Evolutionary conservation across 2,113 vertebrate species (phyloP), one percentile per base, ranked within the genome.

Genomic region (Choloepus hoffmanni): DNA sequence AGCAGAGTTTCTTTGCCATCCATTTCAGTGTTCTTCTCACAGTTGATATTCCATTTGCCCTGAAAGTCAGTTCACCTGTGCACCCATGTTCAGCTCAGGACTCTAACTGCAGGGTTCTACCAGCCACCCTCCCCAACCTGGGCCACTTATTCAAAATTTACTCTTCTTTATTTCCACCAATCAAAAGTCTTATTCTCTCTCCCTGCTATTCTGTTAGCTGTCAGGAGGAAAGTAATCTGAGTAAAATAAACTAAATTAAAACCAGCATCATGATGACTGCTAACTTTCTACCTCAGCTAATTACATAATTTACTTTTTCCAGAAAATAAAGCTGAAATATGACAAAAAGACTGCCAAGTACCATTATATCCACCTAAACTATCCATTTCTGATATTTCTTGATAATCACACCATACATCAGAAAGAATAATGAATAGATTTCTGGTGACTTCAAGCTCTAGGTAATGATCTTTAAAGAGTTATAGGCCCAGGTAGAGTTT

Each of bases 201-300:
- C 43, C 23, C 33, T 73, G 8, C 23, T 58, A 30, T 28, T 85
- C 7, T 62, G 28, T 6, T 70, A 40, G 5, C 5, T 83, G 53
- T 79, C 77, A 93, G 23, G 15, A 55, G 55, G 4, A 95, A 79
- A 96, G 12, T 76, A 89, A 89, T 72, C 19, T 45, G 33, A 94
- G 53, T 85, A 90, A 76, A 84, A 45, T 82, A 79, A 89, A 19
- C 3, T 24, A 81, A 89, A 63, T 50, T 65, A 78, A 78, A 90
- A 77, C 21, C 24, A 74, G 14, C 23, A 81, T 81, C 11, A 26
- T 26, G 33, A 58, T 58, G 67, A 21, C n/a, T 81, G 2, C 7
- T 53, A 81, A 45, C n/a, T 89, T 94, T 53, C 79, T 90, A 36
- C 21, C 67, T 40, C 62, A 53, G 24, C 2, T 60, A 70, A 74